Evolutionary conservation across 2,797 vertebrate species (phyloP).

Genomic region (Mycteria americana): DNA sequence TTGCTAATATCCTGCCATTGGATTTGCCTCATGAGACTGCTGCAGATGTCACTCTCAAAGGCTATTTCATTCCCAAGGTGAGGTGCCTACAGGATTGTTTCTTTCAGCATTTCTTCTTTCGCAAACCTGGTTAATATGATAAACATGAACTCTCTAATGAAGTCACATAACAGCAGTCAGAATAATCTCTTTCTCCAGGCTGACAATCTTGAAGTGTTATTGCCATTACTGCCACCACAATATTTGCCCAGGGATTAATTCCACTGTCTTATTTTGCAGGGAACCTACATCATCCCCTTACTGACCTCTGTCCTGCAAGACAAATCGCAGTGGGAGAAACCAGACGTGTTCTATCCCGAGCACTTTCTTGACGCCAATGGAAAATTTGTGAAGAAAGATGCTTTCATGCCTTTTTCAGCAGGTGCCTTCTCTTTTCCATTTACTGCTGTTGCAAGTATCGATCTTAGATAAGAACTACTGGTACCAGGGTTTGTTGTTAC

Average conservation of each 20-base stretch:
- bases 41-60: conserved; percentile 46
- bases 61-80: conserved; percentile 67
- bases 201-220: neutral
- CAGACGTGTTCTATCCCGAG: conserved; percentile 69
- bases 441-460: neutral
- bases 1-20: conserved; percentile 38
- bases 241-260: neutral
- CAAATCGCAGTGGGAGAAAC: conserved; percentile 64
- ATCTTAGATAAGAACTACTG: neutral
- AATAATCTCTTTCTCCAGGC: neutral
- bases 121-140: neutral
- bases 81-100: neutral
- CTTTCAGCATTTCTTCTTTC: neutral
- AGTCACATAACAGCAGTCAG: neutral
- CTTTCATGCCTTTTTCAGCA: conserved; percentile 70
- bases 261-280: conserved; percentile 31
- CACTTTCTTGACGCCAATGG: conserved; percentile 65
- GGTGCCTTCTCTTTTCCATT: neutral
- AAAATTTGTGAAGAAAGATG: conserved; percentile 69
- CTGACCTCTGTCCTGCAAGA: conserved; percentile 69
- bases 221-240: neutral
- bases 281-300: conserved; percentile 61
- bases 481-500: neutral
- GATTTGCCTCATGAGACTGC: conserved; percentile 44
- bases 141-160: neutral